Base-by-base conservation (phyloP, 1,140 invertebrate genomes). In the Limonius californicus region DNA sequence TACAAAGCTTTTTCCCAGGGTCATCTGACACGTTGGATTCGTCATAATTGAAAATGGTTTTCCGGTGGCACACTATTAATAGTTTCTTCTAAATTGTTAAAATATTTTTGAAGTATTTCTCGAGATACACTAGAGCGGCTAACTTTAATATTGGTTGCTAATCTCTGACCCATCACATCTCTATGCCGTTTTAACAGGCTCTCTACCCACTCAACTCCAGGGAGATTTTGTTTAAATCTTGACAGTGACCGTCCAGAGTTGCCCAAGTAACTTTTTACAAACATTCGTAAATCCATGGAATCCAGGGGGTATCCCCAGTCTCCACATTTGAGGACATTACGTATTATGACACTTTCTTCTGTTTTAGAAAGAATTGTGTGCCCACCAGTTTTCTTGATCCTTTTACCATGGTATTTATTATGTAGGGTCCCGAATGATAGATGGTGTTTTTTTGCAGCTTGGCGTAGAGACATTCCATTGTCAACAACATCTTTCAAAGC, bases 231-330 rank as follows among this genome's bases (percentile, higher is more conserved):
- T 47, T 58, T 58, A 21, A 59, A 47, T 18, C 27, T 8, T 15
- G 19, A 14, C n/a, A 47, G 2, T 4, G 50, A n/a, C 1, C 43
- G 2, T 15, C 39, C 57, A 45, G 12, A 23, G 7, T 18, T 43
- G 19, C 50, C 43, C 19, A 47, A 59, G 27, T 59, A 59, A 23
- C 21, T 50, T 59, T 47, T 59, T 21, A 45, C 16, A n/a, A 59
- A 47, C 15, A 18, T 39, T 57, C 39, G 20, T 16, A 59, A 11
- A 27, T 59, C 42, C 1, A 11, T 1, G 23, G 42, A 27, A 27
- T 6, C n/a, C 12, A 23, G 15, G 23, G 57, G 20, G 14, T 21
- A 59, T 20, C 57, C 57, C 57, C 42, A 30, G 7, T 47, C 42
- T 11, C 18, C 7, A 23, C 42, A 59, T 42, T 19, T 45, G 0